These are phyloP conservation scores for Callospermophilus lateralis DNA, from an alignment of 2,113 vertebrate genomes.

Conservation along the genomic window DNA sequence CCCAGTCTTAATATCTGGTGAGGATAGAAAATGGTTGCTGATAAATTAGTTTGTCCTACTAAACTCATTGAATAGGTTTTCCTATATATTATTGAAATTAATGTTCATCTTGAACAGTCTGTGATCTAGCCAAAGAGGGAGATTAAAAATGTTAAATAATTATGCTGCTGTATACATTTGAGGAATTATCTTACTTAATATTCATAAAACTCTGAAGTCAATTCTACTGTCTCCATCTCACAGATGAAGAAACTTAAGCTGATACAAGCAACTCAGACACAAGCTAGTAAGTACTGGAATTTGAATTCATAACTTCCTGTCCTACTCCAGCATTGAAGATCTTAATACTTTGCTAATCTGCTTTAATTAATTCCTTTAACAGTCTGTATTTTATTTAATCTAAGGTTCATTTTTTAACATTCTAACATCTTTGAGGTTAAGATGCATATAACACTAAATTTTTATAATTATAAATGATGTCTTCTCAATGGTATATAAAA, in stretches of 20 bases:
- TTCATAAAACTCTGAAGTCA: constrained; percentile 5
- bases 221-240: constrained; percentile 20
- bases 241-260: constrained; percentile 17
- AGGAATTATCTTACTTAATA: constrained; percentile 49
- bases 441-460: constrained; percentile 29
- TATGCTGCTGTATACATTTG: not conserved
- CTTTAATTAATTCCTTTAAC: constrained; percentile 45
- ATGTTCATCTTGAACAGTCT: constrained; percentile 55
- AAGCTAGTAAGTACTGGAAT: not conserved
- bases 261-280: constrained; percentile 11
- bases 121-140: constrained; percentile 43
- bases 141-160: constrained; percentile 34
- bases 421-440: constrained; percentile 31
- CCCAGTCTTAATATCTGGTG: not conserved
- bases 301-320: constrained; percentile 54
- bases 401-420: constrained; percentile 25
- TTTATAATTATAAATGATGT: constrained; percentile 31
- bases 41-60: constrained; percentile 1
- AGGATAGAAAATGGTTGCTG: constrained; percentile 39
- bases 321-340: constrained; percentile 16
- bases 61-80: not conserved
- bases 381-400: constrained; percentile 35
- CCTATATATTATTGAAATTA: constrained; percentile 5
- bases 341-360: constrained; percentile 31
- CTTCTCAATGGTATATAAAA: not conserved